Percentiles rank a stretch among this genome's conserved stretches.
These are phyloP conservation scores for Brachionus plicatilis DNA, from an alignment of 1,140 invertebrate species.

Conservation along the genomic window DNA sequence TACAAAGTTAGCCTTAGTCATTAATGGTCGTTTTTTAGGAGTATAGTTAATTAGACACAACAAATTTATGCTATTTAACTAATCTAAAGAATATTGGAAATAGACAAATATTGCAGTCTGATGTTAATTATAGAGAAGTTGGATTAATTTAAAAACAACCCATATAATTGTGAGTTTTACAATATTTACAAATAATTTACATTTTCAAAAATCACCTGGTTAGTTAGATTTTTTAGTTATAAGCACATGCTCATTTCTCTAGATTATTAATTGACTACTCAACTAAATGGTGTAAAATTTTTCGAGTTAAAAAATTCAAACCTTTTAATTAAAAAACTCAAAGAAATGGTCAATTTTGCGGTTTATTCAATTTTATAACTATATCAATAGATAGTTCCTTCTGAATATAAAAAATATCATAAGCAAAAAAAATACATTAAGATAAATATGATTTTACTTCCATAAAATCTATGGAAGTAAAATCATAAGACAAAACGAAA, in stretches of 20 bases:
- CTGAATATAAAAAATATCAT: too few relatives aligned
- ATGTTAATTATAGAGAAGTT: not conserved
- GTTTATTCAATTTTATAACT: too few relatives aligned
- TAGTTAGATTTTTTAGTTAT: not conserved
- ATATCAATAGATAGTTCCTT: too few relatives aligned
- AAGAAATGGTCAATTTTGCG: too few relatives aligned
- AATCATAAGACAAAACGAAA: too few relatives aligned
- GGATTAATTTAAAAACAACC: not conserved
- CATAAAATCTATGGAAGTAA: too few relatives aligned
- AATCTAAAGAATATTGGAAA: not conserved
- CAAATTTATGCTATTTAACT: not conserved
- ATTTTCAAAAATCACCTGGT: not conserved
- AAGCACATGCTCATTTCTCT: not conserved
- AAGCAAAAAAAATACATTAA: too few relatives aligned
- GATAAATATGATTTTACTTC: too few relatives aligned
- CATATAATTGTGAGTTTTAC: not conserved
- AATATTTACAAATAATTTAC: slow-evolving; percentile 20
- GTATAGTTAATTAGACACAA: not conserved
- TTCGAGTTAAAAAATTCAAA: too few relatives aligned
- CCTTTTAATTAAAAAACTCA: too few relatives aligned
- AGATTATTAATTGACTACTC: not conserved
- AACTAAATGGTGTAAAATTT: not conserved
- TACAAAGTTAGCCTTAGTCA: not conserved
- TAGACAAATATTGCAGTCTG: not conserved
- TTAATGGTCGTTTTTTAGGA: not conserved